A percentile compares a stretch with the other conserved stretches of the same genome.
Evolutionary conservation across 2,888 invertebrate genomes (phyloP).

Genomic region (Melanophora roralis): DNA sequence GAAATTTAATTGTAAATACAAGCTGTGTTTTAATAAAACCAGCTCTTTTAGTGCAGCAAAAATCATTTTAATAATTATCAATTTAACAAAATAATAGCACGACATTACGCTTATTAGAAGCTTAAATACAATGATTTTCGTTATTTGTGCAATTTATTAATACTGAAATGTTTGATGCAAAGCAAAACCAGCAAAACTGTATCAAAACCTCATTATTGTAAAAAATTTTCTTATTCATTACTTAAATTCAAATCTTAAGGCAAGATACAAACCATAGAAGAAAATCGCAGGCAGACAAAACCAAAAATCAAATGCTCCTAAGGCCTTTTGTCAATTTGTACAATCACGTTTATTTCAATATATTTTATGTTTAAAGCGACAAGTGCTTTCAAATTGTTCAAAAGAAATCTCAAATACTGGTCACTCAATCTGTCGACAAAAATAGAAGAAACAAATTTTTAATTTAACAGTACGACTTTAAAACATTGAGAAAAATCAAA

Average conservation of each 20-base stretch:
- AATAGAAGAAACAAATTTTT: neutral
- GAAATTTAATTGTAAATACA: no score
- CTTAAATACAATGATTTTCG: neutral
- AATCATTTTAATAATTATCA: neutral
- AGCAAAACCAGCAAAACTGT: neutral
- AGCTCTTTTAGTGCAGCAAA: no score
- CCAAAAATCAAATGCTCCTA: slow-evolving; percentile 1
- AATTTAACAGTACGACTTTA: slow-evolving; percentile 4
- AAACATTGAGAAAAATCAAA: slow-evolving; percentile 38
- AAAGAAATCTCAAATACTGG: slow-evolving; percentile 48
- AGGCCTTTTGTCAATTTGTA: slow-evolving; percentile 59
- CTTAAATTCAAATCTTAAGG: slow-evolving; percentile 15
- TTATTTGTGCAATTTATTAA: slow-evolving; percentile 5
- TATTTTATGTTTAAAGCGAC: slow-evolving; percentile 53
- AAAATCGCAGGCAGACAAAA: neutral
- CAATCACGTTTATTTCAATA: slow-evolving; percentile 41
- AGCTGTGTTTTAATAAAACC: no score
- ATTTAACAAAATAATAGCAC: neutral
- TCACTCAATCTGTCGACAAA: slow-evolving; percentile 30
- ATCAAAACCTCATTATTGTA: neutral
- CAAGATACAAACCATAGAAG: slow-evolving; percentile 3
- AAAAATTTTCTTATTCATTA: slow-evolving; percentile 35
- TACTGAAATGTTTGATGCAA: neutral
- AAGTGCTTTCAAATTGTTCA: slow-evolving; percentile 59
- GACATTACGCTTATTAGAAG: slow-evolving; percentile 25